A percentile compares a stretch with the other conserved stretches of the same genome.
phyloP scores from a whole-genome alignment of 1,140 invertebrate genomes.

The Cyrtorhinus lividipennis region DNA sequence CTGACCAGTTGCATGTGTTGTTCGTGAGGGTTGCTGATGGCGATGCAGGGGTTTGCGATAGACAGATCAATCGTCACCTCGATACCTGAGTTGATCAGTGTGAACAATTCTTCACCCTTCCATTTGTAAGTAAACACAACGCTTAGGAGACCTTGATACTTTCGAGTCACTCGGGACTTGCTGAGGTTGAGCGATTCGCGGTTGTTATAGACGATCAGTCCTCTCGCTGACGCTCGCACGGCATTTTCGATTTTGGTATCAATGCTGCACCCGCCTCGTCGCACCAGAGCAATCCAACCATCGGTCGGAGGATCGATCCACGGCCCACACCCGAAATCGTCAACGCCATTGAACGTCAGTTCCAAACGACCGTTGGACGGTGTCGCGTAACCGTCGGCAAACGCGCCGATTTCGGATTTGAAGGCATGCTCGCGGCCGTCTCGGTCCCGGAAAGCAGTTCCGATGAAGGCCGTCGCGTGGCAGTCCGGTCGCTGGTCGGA shows the following conservation, averaged over 20 bases:
- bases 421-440: constrained; percentile 24
- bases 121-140: constrained; percentile 60
- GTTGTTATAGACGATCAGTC: constrained; percentile 61
- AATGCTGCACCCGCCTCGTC: constrained; percentile 56
- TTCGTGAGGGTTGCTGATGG: constrained; percentile 43
- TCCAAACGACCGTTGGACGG: constrained; percentile 43
- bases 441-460: constrained; percentile 29
- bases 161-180: constrained; percentile 13
- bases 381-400: constrained; percentile 46
- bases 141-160: constrained; percentile 47
- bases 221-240: constrained; percentile 47
- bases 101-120: constrained; percentile 54
- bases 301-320: constrained; percentile 32
- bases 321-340: constrained; percentile 48
- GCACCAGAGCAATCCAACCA: constrained; percentile 60
- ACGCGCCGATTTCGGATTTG: constrained; percentile 46
- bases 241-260: constrained; percentile 61
- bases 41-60: constrained; percentile 39
- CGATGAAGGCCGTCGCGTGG: constrained; percentile 29
- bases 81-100: constrained; percentile 47
- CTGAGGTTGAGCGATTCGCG: background rate
- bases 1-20: constrained; percentile 78
- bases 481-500: constrained; percentile 22
- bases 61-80: constrained; percentile 51
- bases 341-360: constrained; percentile 34